phyloP scores from a whole-genome alignment of 1,140 invertebrate species.

The Eriocheir sinensis region DNA sequence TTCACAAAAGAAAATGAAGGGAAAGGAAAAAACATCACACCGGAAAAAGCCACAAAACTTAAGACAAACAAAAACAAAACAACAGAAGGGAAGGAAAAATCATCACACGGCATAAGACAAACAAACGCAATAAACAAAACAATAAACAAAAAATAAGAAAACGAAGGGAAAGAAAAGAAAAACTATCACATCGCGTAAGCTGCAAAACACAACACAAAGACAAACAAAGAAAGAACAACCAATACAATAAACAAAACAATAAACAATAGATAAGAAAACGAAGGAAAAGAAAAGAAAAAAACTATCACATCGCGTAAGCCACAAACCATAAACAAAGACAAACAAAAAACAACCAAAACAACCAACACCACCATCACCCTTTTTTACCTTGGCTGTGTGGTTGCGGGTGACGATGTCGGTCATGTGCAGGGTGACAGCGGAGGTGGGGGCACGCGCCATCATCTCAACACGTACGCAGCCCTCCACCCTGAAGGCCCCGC shows the following conservation, averaged over 20 bases:
- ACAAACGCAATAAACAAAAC: neutral
- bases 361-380: neutral
- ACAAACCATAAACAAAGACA: too few relatives aligned
- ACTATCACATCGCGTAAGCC: too few relatives aligned
- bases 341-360: neutral
- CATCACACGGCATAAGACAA: too few relatives aligned
- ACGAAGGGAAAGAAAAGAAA: neutral
- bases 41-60: too few relatives aligned
- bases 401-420: constrained; percentile 43
- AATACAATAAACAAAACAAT: neutral
- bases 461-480: neutral
- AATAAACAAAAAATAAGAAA: neutral
- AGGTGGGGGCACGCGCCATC: neutral
- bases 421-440: constrained; percentile 3
- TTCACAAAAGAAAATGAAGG: too few relatives aligned
- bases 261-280: neutral
- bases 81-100: too few relatives aligned
- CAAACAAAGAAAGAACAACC: neutral
- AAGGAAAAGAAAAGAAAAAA: neutral
- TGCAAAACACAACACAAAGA: too few relatives aligned
- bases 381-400: constrained; percentile 30
- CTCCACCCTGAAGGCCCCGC: constrained; percentile 43
- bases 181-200: neutral
- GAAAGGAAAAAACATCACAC: too few relatives aligned
- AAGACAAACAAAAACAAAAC: too few relatives aligned